Percentiles rank a stretch among this genome's conserved stretches.
Evolutionary conservation across 2,113 vertebrate species (phyloP).

Genomic region (Agapornis roseicollis): DNA sequence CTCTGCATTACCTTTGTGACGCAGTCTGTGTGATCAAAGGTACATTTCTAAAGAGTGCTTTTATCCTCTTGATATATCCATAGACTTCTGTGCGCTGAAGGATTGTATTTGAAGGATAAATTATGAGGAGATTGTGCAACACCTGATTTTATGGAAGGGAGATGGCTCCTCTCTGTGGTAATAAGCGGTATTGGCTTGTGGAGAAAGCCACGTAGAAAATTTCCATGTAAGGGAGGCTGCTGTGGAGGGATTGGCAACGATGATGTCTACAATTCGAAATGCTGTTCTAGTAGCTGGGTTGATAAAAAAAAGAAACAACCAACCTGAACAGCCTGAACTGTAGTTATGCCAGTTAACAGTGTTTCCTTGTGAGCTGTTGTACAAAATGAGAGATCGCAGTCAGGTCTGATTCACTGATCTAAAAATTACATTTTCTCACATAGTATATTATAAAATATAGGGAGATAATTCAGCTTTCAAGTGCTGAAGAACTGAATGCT

Average conservation of each 20-base stretch:
- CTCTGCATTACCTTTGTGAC: background rate
- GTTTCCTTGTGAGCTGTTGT: background rate
- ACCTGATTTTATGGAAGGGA: background rate
- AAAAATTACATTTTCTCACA: background rate
- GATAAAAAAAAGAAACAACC: background rate
- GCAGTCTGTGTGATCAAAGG: conserved; percentile 16
- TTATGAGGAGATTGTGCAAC: background rate
- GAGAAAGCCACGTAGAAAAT: conserved; percentile 23
- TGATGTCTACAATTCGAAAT: background rate
- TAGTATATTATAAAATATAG: background rate
- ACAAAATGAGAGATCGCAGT: background rate
- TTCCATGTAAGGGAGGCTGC: conserved; percentile 39
- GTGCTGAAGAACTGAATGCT: background rate
- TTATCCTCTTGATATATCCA: background rate
- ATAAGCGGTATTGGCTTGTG: background rate
- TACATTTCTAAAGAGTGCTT: background rate
- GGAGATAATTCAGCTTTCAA: background rate
- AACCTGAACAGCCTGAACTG: background rate
- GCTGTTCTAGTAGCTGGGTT: background rate
- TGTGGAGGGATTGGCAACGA: background rate
- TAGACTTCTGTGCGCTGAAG: background rate
- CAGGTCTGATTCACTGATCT: background rate
- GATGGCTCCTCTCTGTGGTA: conserved; percentile 40
- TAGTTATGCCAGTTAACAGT: background rate
- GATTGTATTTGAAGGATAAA: background rate